Percentiles rank a stretch among this genome's conserved stretches.
phyloP scores from a whole-genome alignment of 2,113 vertebrate species.

The Asarcornis scutulata region DNA sequence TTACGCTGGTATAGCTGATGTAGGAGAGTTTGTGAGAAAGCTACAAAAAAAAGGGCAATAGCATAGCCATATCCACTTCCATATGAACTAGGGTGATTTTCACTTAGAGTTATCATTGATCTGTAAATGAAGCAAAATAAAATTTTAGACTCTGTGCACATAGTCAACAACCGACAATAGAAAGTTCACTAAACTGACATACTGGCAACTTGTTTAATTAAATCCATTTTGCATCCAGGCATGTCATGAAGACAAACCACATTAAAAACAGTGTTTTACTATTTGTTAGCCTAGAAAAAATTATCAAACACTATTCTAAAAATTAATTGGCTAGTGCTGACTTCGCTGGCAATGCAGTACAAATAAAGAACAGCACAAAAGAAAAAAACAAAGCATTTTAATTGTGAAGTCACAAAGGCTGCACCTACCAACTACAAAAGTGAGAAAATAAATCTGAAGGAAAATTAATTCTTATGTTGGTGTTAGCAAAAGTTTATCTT shows the following conservation, averaged over 20 bases:
- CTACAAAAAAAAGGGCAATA: conserved; percentile 46
- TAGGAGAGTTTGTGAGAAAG: conserved; percentile 53
- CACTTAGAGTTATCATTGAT: conserved; percentile 57
- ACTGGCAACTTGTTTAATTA: neutral
- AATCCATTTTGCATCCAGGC: neutral
- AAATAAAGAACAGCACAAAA: neutral
- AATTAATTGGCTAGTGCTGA: neutral
- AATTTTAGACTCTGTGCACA: neutral
- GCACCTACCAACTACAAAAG: neutral
- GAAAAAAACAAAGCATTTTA: neutral
- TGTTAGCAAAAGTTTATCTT: neutral
- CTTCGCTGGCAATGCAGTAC: neutral
- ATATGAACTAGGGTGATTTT: conserved; percentile 16
- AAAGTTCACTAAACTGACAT: neutral
- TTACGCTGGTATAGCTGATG: conserved; percentile 65
- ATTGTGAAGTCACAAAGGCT: neutral
- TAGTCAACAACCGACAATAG: neutral
- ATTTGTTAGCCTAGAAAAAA: neutral
- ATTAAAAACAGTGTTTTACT: neutral
- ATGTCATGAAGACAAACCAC: neutral
- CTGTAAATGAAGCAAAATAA: conserved; percentile 23
- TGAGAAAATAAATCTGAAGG: neutral
- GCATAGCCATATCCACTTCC: conserved; percentile 54
- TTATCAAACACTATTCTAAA: neutral
- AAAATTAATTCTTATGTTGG: neutral